Evolutionary conservation across 2,797 vertebrate genomes (phyloP).

Genomic region (Megaceryle alcyon): DNA sequence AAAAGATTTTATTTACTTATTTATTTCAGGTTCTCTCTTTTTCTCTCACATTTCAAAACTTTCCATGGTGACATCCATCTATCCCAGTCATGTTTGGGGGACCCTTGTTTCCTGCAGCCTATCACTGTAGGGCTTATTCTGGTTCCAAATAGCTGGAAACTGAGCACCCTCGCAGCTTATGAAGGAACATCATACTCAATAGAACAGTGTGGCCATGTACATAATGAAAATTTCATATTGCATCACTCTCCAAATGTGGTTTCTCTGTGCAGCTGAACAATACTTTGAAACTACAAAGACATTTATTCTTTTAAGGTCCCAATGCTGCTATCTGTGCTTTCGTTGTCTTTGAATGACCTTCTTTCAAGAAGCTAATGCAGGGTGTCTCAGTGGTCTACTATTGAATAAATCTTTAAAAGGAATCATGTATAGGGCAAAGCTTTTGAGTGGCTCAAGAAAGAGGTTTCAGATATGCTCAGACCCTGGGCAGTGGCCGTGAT

Average conservation of each 20-base stretch:
- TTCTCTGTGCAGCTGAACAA: constrained; percentile 36
- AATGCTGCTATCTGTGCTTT: not conserved
- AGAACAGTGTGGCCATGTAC: not conserved
- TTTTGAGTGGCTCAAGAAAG: not conserved
- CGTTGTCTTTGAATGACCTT: constrained; percentile 46
- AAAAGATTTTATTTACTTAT: not conserved
- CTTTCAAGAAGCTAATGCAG: not conserved
- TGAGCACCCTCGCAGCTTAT: not conserved
- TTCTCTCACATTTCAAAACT: not conserved
- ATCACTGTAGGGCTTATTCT: not conserved
- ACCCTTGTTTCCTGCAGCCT: not conserved
- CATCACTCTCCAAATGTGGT: not conserved
- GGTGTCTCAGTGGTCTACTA: not conserved
- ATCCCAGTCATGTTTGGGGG: not conserved
- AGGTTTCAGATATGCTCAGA: not conserved
- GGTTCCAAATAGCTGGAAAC: not conserved
- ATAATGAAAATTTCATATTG: constrained; percentile 18
- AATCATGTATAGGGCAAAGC: not conserved
- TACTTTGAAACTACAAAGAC: constrained; percentile 18
- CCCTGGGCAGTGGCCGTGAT: rapidly evolving
- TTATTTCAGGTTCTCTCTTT: not conserved
- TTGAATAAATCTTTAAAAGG: constrained; percentile 20
- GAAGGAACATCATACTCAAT: not conserved
- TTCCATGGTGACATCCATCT: not conserved
- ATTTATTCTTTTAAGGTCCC: constrained; percentile 25